Conservation (phyloP, 2,113 vertebrate genomes). For the Rhabdornis inornatus region DNA sequence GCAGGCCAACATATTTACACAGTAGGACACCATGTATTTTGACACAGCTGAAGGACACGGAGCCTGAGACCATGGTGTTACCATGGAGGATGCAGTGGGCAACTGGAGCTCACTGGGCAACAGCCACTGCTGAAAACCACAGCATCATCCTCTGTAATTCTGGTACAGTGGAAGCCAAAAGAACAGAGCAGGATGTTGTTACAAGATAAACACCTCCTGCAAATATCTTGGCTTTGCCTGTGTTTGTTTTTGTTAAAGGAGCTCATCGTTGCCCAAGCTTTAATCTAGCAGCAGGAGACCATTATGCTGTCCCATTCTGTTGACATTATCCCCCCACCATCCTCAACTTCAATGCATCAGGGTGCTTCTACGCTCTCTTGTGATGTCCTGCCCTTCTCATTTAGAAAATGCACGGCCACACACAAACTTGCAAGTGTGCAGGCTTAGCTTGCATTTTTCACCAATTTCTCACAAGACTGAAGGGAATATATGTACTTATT, state of each 20-base stretch:
- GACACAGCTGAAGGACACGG: neutral
- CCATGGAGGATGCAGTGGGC: neutral
- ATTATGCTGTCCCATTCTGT: neutral
- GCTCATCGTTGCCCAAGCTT: conserved; percentile 32
- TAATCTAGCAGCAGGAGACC: conserved; percentile 58
- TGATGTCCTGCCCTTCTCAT: neutral
- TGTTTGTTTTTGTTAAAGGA: conserved; percentile 21
- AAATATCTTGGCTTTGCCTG: conserved; percentile 6
- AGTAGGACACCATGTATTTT: fast-evolving
- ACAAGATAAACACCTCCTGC: conserved; percentile 32
- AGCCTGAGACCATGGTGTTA: neutral
- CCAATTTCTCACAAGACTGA: neutral
- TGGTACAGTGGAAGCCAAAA: neutral
- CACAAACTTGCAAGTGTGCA: neutral
- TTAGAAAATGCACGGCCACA: neutral
- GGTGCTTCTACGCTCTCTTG: neutral
- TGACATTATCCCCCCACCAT: neutral
- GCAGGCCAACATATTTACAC: neutral
- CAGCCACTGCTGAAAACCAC: neutral
- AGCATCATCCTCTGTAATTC: neutral
- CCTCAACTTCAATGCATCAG: neutral
- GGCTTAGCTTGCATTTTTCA: neutral
- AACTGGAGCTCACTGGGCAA: neutral
- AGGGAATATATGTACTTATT: neutral
- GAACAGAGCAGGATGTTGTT: neutral